Conservation (phyloP, 1,140 invertebrate genomes). For the Caligus rogercresseyi region DNA sequence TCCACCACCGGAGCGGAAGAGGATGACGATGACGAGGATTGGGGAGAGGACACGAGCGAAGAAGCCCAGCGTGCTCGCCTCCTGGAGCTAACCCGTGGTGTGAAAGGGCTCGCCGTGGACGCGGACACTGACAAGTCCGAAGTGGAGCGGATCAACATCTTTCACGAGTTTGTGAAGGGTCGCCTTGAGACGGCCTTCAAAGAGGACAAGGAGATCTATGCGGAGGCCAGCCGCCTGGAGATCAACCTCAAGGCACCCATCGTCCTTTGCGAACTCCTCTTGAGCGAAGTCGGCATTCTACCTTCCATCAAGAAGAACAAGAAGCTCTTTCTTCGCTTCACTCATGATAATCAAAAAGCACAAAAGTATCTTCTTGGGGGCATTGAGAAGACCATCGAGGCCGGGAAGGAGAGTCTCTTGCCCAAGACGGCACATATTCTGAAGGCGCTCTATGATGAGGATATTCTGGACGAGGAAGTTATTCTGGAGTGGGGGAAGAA, state of each 20-base stretch:
- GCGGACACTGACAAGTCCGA: conserved; percentile 92
- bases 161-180: conserved; percentile 35
- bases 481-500: conserved; percentile 88
- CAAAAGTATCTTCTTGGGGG: conserved; percentile 89
- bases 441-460: conserved; percentile 82
- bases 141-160: conserved; percentile 41
- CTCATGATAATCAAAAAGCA: conserved; percentile 66
- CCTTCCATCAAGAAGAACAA: conserved; percentile 31
- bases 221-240: conserved; percentile 86
- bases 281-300: conserved; percentile 56
- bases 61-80: conserved; percentile 62
- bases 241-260: conserved; percentile 75
- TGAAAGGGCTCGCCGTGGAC: conserved; percentile 78
- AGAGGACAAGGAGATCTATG: conserved; percentile 62
- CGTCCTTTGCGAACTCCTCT: conserved; percentile 78
- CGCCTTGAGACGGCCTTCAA: conserved; percentile 21
- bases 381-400: conserved; percentile 75
- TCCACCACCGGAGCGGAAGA: conserved; percentile 21
- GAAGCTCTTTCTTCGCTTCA: conserved; percentile 49
- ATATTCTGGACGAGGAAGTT: conserved; percentile 83
- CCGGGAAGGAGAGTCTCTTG: conserved; percentile 59
- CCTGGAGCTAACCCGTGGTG: conserved; percentile 67
- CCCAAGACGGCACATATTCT: conserved; percentile 73
- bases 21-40: conserved; percentile 55
- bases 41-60: conserved; percentile 82